Conservation (phyloP, 2,113 vertebrate genomes). For the Gobius niger region DNA sequence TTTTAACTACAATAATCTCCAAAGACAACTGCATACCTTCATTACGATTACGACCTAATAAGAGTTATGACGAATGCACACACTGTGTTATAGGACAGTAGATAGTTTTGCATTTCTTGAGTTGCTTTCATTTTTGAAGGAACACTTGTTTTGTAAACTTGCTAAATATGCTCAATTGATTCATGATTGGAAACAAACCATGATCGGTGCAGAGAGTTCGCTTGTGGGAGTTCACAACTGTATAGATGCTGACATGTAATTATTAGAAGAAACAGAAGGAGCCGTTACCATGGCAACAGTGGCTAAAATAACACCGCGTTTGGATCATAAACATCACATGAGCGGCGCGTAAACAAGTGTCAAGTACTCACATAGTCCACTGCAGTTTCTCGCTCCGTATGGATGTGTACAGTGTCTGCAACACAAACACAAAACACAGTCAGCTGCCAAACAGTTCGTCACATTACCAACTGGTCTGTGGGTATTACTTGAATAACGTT, state of each 20-base stretch:
- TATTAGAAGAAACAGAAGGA: constrained; percentile 62
- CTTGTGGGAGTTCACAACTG: constrained; percentile 32
- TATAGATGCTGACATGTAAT: constrained; percentile 71
- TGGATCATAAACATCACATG: constrained; percentile 3
- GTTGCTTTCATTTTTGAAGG: too few species aligned
- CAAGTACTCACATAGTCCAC: constrained; percentile 93
- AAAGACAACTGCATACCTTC: not conserved
- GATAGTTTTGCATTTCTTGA: too few species aligned
- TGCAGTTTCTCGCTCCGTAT: constrained; percentile 98
- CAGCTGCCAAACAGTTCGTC: not conserved
- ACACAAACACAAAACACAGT: constrained; percentile 26
- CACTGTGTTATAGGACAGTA: not conserved
- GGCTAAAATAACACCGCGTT: constrained; percentile 50
- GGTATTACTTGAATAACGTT: not conserved
- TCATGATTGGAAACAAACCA: not conserved
- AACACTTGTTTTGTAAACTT: not conserved
- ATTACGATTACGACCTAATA: not conserved
- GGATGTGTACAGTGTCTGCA: constrained; percentile 90
- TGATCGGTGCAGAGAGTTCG: constrained; percentile 4
- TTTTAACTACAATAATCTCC: not conserved
- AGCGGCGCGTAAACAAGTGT: not conserved
- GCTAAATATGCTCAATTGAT: not conserved
- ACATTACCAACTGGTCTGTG: not conserved
- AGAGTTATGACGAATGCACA: not conserved
- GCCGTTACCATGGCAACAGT: constrained; percentile 70